These are phyloP conservation scores for Cherax quadricarinatus DNA, from an alignment of 1,140 invertebrate species.

Conservation along the genomic window DNA sequence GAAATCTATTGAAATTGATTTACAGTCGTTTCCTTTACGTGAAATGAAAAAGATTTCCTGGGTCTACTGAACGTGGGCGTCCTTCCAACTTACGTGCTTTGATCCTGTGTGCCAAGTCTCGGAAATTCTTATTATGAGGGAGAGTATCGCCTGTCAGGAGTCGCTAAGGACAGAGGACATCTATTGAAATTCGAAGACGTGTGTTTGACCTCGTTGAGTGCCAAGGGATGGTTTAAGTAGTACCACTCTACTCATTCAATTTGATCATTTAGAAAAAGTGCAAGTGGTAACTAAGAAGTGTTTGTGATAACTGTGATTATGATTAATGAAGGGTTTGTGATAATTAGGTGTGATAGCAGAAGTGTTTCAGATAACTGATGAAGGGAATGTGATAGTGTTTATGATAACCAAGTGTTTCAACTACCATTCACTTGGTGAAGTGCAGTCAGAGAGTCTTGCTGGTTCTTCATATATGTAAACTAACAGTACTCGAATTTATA, in stretches of 20 bases:
- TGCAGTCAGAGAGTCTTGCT: too few species aligned
- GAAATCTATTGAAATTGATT: not conserved
- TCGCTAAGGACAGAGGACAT: not conserved
- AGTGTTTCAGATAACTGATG: too few species aligned
- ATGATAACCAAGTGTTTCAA: too few species aligned
- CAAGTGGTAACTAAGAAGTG: not conserved
- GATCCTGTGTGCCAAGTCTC: constrained; percentile 8
- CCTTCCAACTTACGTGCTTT: not conserved
- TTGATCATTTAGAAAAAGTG: too few species aligned
- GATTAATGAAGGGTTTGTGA: too few species aligned
- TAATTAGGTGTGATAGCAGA: too few species aligned
- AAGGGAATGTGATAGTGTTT: too few species aligned
- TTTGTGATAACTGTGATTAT: not conserved
- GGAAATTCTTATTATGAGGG: constrained; percentile 33
- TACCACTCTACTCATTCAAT: not conserved
- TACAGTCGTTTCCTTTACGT: not conserved
- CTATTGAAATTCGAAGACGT: not conserved
- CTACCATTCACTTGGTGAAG: too few species aligned
- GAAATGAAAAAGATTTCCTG: not conserved
- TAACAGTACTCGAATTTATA: not conserved
- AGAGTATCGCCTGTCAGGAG: not conserved
- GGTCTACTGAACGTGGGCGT: not conserved
- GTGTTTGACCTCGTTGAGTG: not conserved
- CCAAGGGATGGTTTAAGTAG: not conserved
- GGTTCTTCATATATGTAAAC: not conserved